Evolutionary conservation across 1,140 invertebrate genomes (phyloP).

Genomic region (Apis laboriosa): DNA sequence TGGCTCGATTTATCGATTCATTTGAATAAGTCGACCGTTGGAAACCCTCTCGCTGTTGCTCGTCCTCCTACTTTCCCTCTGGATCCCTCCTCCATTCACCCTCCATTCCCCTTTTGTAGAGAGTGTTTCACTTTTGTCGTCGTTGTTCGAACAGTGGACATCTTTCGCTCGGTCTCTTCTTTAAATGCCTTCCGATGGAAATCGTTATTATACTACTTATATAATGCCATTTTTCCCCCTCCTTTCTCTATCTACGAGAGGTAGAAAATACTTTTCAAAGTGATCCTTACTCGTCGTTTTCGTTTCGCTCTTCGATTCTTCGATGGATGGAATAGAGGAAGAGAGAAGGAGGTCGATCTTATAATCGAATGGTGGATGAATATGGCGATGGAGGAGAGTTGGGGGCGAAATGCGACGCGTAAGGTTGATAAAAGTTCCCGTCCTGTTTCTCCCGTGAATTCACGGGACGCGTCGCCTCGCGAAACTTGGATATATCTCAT

Average conservation of each 20-base stretch:
- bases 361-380: conserved; percentile 7
- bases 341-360: not conserved
- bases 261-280: conserved; percentile 32
- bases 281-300: conserved; percentile 18
- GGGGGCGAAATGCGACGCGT: not conserved
- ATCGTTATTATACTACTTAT: conserved; percentile 51
- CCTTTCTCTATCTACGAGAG: not conserved
- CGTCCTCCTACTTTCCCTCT: not conserved
- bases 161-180: conserved; percentile 42
- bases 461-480: not conserved
- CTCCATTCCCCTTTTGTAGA: not conserved
- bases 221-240: conserved; percentile 19
- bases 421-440: not conserved
- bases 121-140: conserved; percentile 32
- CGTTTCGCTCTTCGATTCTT: conserved; percentile 1
- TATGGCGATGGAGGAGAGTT: too few relatives aligned
- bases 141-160: conserved; percentile 30
- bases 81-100: conserved; percentile 22
- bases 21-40: conserved; percentile 74
- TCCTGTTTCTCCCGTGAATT: not conserved
- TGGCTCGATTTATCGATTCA: conserved; percentile 74
- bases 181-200: conserved; percentile 62
- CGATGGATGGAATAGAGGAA: too few relatives aligned
- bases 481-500: not conserved
- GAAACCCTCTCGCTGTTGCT: conserved; percentile 18